Percentiles rank a stretch among this genome's conserved stretches.
These are phyloP conservation scores for Quadroppia sp. DNA, from an alignment of 2,888 invertebrate genomes.

Conservation along the genomic window DNA sequence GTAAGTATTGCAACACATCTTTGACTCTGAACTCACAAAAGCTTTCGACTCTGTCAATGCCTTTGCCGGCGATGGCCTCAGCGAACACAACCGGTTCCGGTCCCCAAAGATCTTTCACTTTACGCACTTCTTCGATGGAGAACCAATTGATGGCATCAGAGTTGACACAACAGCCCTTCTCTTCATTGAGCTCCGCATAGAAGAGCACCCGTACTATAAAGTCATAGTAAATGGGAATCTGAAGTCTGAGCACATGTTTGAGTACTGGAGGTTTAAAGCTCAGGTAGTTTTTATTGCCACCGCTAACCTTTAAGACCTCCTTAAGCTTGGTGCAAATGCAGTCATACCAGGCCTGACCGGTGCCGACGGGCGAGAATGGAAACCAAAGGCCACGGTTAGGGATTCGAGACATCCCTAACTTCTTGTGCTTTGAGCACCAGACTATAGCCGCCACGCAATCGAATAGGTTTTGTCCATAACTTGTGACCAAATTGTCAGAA, in stretches of 20 bases:
- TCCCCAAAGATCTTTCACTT: conserved; percentile 39
- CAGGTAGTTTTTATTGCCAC: conserved; percentile 11
- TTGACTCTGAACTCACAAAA: conserved; percentile 36
- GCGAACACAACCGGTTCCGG: conserved; percentile 40
- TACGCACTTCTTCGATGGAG: background rate
- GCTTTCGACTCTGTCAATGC: conserved; percentile 25
- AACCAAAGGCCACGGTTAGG: conserved; percentile 33
- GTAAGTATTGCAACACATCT: conserved; percentile 35
- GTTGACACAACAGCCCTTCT: conserved; percentile 30
- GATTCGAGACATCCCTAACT: conserved; percentile 20
- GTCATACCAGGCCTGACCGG: conserved; percentile 36
- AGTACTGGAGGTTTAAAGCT: conserved; percentile 35
- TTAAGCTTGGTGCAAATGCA: conserved; percentile 17
- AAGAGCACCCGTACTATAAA: conserved; percentile 39
- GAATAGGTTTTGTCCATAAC: background rate
- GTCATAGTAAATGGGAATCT: conserved; percentile 32
- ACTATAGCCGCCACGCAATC: conserved; percentile 3
- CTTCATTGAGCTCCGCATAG: conserved; percentile 33
- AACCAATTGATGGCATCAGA: conserved; percentile 31
- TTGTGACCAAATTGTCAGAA: background rate
- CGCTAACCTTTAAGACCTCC: background rate
- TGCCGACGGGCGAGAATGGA: conserved; percentile 21
- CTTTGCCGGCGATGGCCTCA: background rate
- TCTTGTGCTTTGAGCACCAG: conserved; percentile 41
- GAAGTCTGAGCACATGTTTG: conserved; percentile 37